These are phyloP conservation scores for Eristalis intricaria DNA, from an alignment of 2,888 invertebrate genomes.

Conservation along the genomic window DNA sequence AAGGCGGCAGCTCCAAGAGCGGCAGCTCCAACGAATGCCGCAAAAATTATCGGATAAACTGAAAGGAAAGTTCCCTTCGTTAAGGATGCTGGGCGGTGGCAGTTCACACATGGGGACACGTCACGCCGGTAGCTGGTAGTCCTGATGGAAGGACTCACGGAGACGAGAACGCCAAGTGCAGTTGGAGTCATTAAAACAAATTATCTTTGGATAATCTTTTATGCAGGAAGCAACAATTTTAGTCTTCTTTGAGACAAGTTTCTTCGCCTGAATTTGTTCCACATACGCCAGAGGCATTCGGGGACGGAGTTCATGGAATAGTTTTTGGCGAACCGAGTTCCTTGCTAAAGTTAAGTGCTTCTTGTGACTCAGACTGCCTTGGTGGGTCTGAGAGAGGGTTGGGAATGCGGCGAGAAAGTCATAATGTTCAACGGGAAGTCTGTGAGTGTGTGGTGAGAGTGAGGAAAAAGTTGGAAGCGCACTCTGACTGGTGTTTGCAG, in stretches of 20 bases:
- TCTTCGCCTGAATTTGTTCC: background rate
- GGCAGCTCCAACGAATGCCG: background rate
- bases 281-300: background rate
- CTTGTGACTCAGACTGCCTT: background rate
- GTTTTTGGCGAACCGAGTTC: background rate
- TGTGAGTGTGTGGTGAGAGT: background rate
- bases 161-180: background rate
- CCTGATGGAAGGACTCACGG: background rate
- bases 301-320: background rate
- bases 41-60: constrained; percentile 12
- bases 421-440: background rate
- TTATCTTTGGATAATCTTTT: constrained; percentile 14
- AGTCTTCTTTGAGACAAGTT: constrained; percentile 1
- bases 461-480: background rate
- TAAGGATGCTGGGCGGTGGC: background rate
- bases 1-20: background rate
- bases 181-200: background rate
- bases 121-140: background rate
- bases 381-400: background rate
- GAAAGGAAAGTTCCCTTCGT: background rate
- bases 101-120: background rate
- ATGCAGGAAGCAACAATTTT: constrained; percentile 17
- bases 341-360: background rate
- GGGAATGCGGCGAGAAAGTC: background rate
- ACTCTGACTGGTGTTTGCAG: background rate